Conservation (phyloP, 2,888 invertebrate species). For the Esperia sulphurella region DNA sequence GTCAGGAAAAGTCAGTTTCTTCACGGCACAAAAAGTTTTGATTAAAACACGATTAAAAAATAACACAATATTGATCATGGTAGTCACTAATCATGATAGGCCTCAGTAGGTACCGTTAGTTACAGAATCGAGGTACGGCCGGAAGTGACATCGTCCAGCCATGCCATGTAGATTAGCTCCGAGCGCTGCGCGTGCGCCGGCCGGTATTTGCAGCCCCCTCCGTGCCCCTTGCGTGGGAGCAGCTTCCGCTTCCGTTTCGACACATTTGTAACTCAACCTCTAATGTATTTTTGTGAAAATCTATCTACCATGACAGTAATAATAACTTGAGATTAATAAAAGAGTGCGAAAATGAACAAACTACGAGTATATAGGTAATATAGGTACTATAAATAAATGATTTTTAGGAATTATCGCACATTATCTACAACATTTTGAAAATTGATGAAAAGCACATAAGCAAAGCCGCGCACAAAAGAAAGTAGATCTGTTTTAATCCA, state of each 20-base stretch:
- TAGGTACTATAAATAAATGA: slow-evolving; percentile 6
- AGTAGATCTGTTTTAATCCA: too few species aligned
- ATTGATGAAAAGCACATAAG: too few species aligned
- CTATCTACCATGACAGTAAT: slow-evolving; percentile 9
- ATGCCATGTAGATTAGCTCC: slow-evolving; percentile 27
- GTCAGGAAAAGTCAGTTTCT: too few species aligned
- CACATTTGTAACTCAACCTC: slow-evolving; percentile 36
- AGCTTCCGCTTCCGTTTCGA: slow-evolving; percentile 71
- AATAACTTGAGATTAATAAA: not conserved
- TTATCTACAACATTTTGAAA: too few species aligned
- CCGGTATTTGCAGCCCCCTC: slow-evolving; percentile 31
- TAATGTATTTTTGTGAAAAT: slow-evolving; percentile 15
- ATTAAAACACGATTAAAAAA: not conserved
- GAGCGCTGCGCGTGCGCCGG: slow-evolving; percentile 41
- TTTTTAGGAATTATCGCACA: too few species aligned
- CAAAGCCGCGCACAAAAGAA: too few species aligned
- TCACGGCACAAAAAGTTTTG: too few species aligned
- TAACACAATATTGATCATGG: not conserved
- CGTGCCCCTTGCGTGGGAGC: slow-evolving; percentile 47
- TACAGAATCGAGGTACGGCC: slow-evolving; percentile 38
- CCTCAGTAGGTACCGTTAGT: slow-evolving; percentile 37
- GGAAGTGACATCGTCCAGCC: slow-evolving; percentile 45
- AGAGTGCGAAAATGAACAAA: not conserved
- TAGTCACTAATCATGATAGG: not conserved
- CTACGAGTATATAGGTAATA: not conserved